Evolutionary conservation across 2,888 invertebrate genomes (phyloP).

Genomic region (Caenorhabditis wallacei): DNA sequence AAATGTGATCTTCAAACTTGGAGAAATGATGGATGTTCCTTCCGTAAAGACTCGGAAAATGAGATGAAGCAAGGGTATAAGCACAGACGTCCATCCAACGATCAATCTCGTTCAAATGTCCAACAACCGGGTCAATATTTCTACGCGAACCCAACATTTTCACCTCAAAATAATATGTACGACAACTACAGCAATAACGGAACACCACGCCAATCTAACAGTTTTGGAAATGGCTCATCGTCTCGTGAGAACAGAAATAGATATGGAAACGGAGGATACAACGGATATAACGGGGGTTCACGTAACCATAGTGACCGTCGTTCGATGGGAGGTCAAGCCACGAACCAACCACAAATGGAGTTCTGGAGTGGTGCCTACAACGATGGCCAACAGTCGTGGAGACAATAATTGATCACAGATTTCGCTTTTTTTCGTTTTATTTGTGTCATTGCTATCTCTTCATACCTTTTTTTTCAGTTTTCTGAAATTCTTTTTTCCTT

Average conservation of each 20-base stretch:
- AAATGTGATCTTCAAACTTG: conserved; percentile 12
- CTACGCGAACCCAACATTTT: conserved; percentile 5
- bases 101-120: neutral
- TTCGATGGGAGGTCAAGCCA: neutral
- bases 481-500: neutral
- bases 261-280: neutral
- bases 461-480: neutral
- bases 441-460: neutral
- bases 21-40: conserved; percentile 9
- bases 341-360: neutral
- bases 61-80: neutral
- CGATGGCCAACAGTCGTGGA: neutral
- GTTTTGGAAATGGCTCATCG: neutral
- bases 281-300: neutral
- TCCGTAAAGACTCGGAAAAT: neutral
- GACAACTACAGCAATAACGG: neutral
- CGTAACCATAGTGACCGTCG: neutral
- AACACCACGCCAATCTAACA: neutral
- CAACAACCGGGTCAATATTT: neutral
- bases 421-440: neutral
- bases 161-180: neutral
- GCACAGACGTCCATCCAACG: neutral
- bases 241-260: conserved; percentile 4
- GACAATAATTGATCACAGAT: neutral
- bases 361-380: neutral